phyloP scores from a whole-genome alignment of 2,113 vertebrate species.

The Alexandromys fortis region DNA sequence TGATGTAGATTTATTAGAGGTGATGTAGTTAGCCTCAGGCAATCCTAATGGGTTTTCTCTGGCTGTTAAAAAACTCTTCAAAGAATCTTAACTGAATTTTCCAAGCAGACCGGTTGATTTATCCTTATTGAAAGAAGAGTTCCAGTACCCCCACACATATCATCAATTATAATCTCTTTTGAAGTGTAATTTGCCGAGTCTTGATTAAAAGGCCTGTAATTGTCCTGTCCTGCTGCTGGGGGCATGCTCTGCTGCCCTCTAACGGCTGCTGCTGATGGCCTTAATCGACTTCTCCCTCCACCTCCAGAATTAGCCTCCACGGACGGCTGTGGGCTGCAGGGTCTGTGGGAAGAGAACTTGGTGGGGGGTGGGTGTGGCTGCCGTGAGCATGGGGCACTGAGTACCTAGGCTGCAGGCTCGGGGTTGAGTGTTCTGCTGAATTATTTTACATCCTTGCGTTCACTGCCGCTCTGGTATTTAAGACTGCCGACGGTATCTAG shows the following conservation, averaged over 20 bases:
- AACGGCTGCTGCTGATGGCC: constrained; percentile 10
- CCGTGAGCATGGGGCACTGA: not conserved
- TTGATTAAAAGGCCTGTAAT: constrained; percentile 71
- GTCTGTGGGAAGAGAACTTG: not conserved
- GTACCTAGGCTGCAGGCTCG: not conserved
- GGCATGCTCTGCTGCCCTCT: constrained; percentile 76
- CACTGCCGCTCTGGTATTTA: constrained; percentile 14
- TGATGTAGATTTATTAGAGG: constrained; percentile 59
- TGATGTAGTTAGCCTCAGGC: constrained; percentile 61
- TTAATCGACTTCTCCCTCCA: not conserved
- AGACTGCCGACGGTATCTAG: not conserved
- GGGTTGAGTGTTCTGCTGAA: not conserved
- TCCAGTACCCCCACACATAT: constrained; percentile 49
- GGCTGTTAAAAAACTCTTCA: constrained; percentile 61
- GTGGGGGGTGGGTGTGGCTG: not conserved
- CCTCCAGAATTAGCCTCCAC: not conserved
- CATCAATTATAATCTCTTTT: constrained; percentile 70
- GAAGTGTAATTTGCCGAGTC: constrained; percentile 63
- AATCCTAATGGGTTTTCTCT: constrained; percentile 67
- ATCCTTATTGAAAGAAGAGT: constrained; percentile 64
- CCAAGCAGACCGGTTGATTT: constrained; percentile 72
- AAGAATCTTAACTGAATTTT: constrained; percentile 76
- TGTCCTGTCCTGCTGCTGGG: not conserved
- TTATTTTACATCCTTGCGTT: not conserved
- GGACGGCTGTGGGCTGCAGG: not conserved